Evolutionary conservation across 2,888 invertebrate species (phyloP).

Genomic region (Cepaea hortensis): DNA sequence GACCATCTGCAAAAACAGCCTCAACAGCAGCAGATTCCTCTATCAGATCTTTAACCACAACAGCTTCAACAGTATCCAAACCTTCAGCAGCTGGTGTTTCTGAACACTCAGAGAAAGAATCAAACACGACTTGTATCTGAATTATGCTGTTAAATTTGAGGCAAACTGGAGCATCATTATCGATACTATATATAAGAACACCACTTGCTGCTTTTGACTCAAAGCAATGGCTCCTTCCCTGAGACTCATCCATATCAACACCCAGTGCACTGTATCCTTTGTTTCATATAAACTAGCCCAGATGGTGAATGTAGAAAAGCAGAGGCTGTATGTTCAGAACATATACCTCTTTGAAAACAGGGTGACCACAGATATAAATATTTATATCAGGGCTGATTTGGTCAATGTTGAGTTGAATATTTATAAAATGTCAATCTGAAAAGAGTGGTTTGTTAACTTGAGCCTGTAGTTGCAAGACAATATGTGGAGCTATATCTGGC

Average conservation of each 20-base stretch:
- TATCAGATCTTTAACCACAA: not conserved
- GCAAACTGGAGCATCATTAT: slow-evolving; percentile 30
- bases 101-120: not conserved
- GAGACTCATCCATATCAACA: slow-evolving; percentile 13
- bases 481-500: slow-evolving; percentile 1
- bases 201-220: slow-evolving; percentile 23
- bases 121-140: slow-evolving; percentile 26
- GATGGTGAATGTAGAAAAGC: too few species aligned
- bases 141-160: slow-evolving; percentile 19
- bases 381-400: too few species aligned
- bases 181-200: slow-evolving; percentile 30
- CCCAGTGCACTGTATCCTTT: not conserved
- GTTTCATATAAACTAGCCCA: too few species aligned
- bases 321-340: too few species aligned
- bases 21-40: not conserved
- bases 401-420: too few species aligned
- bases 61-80: not conserved
- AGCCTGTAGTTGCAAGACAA: slow-evolving; percentile 3
- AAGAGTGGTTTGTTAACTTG: not conserved
- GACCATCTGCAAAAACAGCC: not conserved
- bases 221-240: slow-evolving; percentile 25
- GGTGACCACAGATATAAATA: too few species aligned
- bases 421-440: not conserved
- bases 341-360: too few species aligned
- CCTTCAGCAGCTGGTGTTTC: not conserved